Base-by-base conservation (phyloP, 1,140 invertebrate species). In the Gerris buenoi region DNA sequence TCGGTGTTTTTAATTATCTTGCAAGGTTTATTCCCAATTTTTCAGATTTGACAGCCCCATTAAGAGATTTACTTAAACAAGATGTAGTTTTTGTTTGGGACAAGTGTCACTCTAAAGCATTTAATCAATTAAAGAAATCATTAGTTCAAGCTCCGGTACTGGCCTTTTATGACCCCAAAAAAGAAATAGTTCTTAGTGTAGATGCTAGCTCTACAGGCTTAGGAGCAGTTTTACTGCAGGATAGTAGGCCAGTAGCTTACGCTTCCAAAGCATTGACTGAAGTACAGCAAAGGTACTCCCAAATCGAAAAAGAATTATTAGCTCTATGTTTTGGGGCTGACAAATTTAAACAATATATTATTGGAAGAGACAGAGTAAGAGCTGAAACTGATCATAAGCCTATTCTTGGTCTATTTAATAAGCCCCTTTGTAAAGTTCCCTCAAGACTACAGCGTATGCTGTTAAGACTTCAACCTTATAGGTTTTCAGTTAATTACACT, bases 1-100 rank as follows among this genome's bases (percentile, higher is more conserved):
- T 80, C 23, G 76, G 77, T 23, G 75, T 79, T 70, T 63, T 74
- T 2, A 76, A 73, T 66, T 78, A 77, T 69, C 68, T 79, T 65
- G 67, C 66, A 60, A 64, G 73, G 68, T 79, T 75, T 71, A 74
- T 79, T 22, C 72, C 70, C 15, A 76, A 80, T 68, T 72, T 77
- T n/a, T 75, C 77, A 25, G 70, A 76, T 27, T 33, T 73, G 14
- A 76, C 76, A 3, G 68, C 66, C 33, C 71, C 75, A 27, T 69
- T 83, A 27, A 70, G 75, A 14, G 66, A 74, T 1, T 69, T 82
- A 3, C 64, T 77, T 26, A 76, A 76, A 68, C 79, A 80, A 70
- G 73, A 79, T 13, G 63, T 26, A n/a, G 14, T 27, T 3, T 79
- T 74, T 61, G 5, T 64, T 15, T 80, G 79, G 79, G 67, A 64